A percentile compares a stretch with the other conserved stretches of the same genome.
These are phyloP conservation scores for Calyptommatus sinebrachiatus DNA, from an alignment of 2,113 vertebrate genomes.

Conservation along the genomic window DNA sequence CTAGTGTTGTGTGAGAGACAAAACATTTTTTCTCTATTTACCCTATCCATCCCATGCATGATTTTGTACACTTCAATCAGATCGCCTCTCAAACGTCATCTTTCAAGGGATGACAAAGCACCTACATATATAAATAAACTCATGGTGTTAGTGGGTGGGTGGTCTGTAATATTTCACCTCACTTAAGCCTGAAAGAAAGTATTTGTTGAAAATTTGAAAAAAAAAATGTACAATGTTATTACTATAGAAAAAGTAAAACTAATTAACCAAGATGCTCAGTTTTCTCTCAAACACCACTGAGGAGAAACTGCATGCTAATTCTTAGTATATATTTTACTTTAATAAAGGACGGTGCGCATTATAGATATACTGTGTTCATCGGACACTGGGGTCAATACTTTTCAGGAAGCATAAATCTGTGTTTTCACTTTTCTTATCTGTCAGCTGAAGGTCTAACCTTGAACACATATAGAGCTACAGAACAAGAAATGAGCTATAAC, in stretches of 20 bases:
- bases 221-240: no score
- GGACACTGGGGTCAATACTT: not conserved
- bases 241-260: not conserved
- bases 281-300: not conserved
- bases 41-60: no score
- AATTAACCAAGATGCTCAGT: not conserved
- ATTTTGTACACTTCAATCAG: no score
- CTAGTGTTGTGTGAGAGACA: no score
- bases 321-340: not conserved
- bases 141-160: no score
- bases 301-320: conserved; percentile 3
- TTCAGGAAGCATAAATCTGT: not conserved
- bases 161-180: not conserved
- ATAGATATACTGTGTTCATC: not conserved
- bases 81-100: no score
- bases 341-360: not conserved
- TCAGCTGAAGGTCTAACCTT: not conserved
- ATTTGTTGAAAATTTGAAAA: not conserved
- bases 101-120: not conserved
- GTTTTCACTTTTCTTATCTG: not conserved
- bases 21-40: no score
- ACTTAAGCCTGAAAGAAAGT: not conserved
- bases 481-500: conserved; percentile 7
- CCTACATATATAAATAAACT: not conserved
- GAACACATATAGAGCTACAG: not conserved